These are phyloP conservation scores for Taurulus bubalis DNA, from an alignment of 2,113 vertebrate genomes.

Conservation along the genomic window DNA sequence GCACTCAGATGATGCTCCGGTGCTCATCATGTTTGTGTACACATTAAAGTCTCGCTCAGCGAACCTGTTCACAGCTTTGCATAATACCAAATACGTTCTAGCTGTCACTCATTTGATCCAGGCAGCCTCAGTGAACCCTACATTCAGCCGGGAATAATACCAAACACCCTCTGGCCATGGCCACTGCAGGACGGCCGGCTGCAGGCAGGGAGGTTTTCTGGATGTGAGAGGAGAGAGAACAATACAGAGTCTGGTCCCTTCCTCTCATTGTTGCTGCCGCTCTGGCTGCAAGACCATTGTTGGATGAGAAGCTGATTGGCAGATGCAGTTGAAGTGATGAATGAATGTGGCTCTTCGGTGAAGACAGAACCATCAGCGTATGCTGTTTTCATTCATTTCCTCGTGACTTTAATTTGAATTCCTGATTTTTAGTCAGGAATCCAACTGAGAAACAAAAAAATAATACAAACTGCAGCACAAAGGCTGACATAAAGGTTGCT, in stretches of 20 bases:
- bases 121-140: constrained; percentile 59
- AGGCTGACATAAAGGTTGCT: neutral
- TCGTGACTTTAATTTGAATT: neutral
- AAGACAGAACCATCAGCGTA: constrained; percentile 22
- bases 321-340: constrained; percentile 16
- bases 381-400: neutral
- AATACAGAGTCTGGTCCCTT: constrained; percentile 77
- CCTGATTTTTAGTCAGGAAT: neutral
- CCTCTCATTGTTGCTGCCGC: constrained; percentile 66
- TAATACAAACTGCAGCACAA: neutral
- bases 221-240: constrained; percentile 62
- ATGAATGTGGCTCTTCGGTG: constrained; percentile 32
- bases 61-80: constrained; percentile 42
- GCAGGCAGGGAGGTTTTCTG: constrained; percentile 51
- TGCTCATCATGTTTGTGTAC: constrained; percentile 25
- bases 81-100: constrained; percentile 54
- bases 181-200: constrained; percentile 45
- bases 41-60: constrained; percentile 45
- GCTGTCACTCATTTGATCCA: constrained; percentile 52
- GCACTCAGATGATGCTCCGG: neutral
- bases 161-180: constrained; percentile 41
- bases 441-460: neutral
- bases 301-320: constrained; percentile 61
- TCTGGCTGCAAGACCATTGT: constrained; percentile 57
- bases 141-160: constrained; percentile 71